phyloP scores from a whole-genome alignment of 1,140 invertebrate genomes.

The Dermatophagoides farinae region DNA sequence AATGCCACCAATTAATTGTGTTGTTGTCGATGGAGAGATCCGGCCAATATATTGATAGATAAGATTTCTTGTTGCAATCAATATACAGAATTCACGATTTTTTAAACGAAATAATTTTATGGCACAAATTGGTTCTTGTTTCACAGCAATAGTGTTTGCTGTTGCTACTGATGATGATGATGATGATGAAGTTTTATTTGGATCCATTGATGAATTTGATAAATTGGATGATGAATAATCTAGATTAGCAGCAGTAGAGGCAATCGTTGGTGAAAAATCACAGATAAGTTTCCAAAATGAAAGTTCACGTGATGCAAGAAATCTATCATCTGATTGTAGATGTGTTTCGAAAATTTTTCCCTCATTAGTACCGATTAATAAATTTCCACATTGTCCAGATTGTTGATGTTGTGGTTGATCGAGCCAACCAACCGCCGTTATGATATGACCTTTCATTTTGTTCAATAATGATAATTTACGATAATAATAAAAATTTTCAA shows the following conservation, averaged over 20 bases:
- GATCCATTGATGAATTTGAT: not conserved
- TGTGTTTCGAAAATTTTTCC: slow-evolving; percentile 81
- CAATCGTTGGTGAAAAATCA: slow-evolving; percentile 9
- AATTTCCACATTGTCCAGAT: slow-evolving; percentile 45
- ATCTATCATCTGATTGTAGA: slow-evolving; percentile 45
- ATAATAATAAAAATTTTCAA: slow-evolving; percentile 57
- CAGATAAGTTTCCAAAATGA: slow-evolving; percentile 59
- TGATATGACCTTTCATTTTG: slow-evolving; percentile 44
- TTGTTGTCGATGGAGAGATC: not conserved
- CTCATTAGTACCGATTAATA: slow-evolving; percentile 68
- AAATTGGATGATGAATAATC: not conserved
- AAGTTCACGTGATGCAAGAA: slow-evolving; percentile 36
- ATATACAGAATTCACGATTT: not conserved
- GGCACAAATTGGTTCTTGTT: slow-evolving; percentile 8
- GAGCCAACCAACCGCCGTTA: slow-evolving; percentile 81
- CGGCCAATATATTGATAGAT: slow-evolving; percentile 8
- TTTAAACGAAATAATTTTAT: not conserved
- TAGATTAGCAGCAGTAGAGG: too few relatives aligned
- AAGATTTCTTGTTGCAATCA: not conserved
- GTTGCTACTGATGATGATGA: too few relatives aligned
- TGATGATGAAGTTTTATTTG: too few relatives aligned
- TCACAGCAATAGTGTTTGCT: not conserved
- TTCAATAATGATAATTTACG: slow-evolving; percentile 37
- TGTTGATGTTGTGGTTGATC: slow-evolving; percentile 32
- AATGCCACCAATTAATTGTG: not conserved